These are phyloP conservation scores for Macaria notata DNA, from an alignment of 2,888 invertebrate genomes.

Conservation along the genomic window DNA sequence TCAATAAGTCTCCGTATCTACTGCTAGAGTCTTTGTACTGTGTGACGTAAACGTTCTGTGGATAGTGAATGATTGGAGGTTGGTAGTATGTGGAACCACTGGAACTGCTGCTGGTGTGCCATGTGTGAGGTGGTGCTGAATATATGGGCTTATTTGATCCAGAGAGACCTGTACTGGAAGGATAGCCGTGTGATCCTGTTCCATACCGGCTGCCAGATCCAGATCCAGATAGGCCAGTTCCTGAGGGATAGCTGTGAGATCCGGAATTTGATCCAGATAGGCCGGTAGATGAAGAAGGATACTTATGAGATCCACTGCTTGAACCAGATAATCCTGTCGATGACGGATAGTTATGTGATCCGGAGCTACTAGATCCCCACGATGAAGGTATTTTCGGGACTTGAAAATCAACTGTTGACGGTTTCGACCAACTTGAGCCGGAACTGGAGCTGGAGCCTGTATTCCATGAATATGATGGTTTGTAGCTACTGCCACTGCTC, in stretches of 20 bases:
- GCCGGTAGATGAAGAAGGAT: constrained; percentile 30
- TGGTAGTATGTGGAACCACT: constrained; percentile 6
- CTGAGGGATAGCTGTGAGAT: constrained; percentile 34
- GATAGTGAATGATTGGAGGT: constrained; percentile 54
- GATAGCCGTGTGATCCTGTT: constrained; percentile 20
- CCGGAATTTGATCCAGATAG: constrained; percentile 31
- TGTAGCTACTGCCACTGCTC: constrained; percentile 18
- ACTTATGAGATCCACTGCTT: neutral
- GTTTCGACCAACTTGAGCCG: constrained; percentile 33
- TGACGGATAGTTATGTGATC: too few species aligned
- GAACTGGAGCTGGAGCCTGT: constrained; percentile 27
- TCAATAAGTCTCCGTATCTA: constrained; percentile 64
- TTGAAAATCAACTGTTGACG: too few species aligned
- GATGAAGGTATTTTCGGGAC: too few species aligned
- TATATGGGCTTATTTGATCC: constrained; percentile 16
- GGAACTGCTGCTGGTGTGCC: constrained; percentile 33
- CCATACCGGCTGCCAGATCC: constrained; percentile 19
- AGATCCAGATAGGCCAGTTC: constrained; percentile 28
- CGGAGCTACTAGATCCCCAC: constrained; percentile 17
- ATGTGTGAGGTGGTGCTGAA: constrained; percentile 31
- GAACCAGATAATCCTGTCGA: too few species aligned
- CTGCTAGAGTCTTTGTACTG: constrained; percentile 68
- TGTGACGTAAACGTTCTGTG: constrained; percentile 65
- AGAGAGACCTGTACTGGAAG: constrained; percentile 16
- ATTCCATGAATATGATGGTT: constrained; percentile 29